Base-by-base conservation (phyloP, 2,113 vertebrate genomes). In the Nycticryphes semicollaris region DNA sequence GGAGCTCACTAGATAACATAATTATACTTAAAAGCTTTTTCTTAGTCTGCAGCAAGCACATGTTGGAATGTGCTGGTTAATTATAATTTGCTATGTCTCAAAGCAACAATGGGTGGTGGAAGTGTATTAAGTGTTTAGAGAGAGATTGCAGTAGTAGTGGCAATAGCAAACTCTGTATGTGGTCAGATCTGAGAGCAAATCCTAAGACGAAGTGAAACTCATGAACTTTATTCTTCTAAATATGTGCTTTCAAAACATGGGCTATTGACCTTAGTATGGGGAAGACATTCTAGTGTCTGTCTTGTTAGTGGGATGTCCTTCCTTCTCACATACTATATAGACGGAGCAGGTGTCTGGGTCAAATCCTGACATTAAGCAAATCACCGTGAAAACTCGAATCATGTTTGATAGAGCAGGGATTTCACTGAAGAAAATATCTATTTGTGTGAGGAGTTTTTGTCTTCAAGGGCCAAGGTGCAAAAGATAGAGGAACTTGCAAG, bases 11-110 rank as follows among this genome's bases (percentile, higher is more conserved):
- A 50, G 74, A 66, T 94, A 92, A 79, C 22, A 47, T 79, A 92
- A 87, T 96, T 89, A 68, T 56, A 48, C 48, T 64, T 84, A 69
- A 89, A 95, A 95, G 43, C 60, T 84, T 94, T 56, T 68, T 6
- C 45, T 66, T 89, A 63, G 54, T 85, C 62, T 75, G 27, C 62
- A 84, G 48, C 80, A 75, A 92, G 74, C 43, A 22, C 37, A 22
- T 39, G 21, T 31, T 91, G 74, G 66, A 84, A 82, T 66, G 37
- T 70, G 50, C 53, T 73, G 37, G 48, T 68, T 92, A 68, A 82
- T 92, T 89, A 50, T 10, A 62, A 76, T 91, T 87, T 87, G 74
- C n/a, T 39, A 18, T 41, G 19, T 85, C 73, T 76, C 21, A 80
- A 33, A 77, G 67, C 60, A 57, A 4, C 6, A 27, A 4, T 37